Evolutionary conservation across 2,888 invertebrate genomes (phyloP).

Genomic region (Torymus auratus): DNA sequence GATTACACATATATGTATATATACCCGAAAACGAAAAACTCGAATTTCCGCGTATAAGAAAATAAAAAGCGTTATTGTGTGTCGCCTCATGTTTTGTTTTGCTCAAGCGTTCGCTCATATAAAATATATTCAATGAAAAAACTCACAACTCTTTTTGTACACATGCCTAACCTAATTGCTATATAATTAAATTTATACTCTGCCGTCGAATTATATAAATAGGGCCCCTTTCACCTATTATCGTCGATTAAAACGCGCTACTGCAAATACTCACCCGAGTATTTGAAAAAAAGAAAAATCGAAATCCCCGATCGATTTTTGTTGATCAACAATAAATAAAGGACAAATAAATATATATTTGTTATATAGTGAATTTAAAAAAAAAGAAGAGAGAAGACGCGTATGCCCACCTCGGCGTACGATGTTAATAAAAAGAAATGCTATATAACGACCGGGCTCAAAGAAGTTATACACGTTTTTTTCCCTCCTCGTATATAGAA

Average conservation of each 20-base stretch:
- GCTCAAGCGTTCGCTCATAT: slow-evolving; percentile 32
- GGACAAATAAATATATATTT: neutral
- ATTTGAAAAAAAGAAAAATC: too few relatives aligned
- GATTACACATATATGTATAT: neutral
- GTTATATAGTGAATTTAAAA: too few relatives aligned
- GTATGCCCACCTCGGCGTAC: too few relatives aligned
- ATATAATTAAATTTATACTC: slow-evolving; percentile 45
- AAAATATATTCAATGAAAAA: slow-evolving; percentile 47
- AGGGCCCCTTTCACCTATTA: slow-evolving; percentile 15
- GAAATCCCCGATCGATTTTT: too few relatives aligned
- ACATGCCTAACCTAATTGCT: slow-evolving; percentile 41
- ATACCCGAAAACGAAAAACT: slow-evolving; percentile 1
- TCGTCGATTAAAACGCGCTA: slow-evolving; percentile 8
- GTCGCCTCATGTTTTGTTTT: slow-evolving; percentile 1
- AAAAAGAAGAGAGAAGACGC: too few relatives aligned
- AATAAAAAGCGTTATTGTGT: slow-evolving; percentile 13
- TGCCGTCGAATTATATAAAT: slow-evolving; percentile 33
- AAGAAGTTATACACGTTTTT: neutral
- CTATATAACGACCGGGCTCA: too few relatives aligned
- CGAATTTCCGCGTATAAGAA: slow-evolving; percentile 10
- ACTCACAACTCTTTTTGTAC: slow-evolving; percentile 49
- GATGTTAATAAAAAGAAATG: too few relatives aligned
- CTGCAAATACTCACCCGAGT: slow-evolving; percentile 24
- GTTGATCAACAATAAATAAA: too few relatives aligned
- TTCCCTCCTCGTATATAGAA: neutral